Evolutionary conservation across 2,888 invertebrate genomes (phyloP).

Genomic region (Psylliodes chrysocephalus): DNA sequence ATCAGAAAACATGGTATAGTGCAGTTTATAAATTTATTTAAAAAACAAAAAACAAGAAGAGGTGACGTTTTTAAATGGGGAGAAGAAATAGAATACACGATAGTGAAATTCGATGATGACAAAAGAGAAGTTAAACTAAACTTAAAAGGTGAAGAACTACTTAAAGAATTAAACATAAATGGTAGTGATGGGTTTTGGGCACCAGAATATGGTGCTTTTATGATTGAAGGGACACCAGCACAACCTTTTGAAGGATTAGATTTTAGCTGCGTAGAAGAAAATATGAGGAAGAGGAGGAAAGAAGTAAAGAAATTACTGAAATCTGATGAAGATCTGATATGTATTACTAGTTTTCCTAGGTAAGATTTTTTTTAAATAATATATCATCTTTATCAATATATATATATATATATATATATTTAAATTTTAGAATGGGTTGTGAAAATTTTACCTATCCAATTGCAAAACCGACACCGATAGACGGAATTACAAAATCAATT

Average conservation of each 20-base stretch:
- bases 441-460: slow-evolving; percentile 87
- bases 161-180: slow-evolving; percentile 74
- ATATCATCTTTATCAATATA: no score
- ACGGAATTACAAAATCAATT: slow-evolving; percentile 82
- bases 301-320: slow-evolving; percentile 82
- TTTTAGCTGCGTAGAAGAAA: slow-evolving; percentile 97
- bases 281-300: slow-evolving; percentile 90
- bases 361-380: slow-evolving; percentile 57
- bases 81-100: slow-evolving; percentile 96
- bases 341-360: slow-evolving; percentile 94
- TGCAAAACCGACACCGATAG: slow-evolving; percentile 74
- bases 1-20: slow-evolving; percentile 93
- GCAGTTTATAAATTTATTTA: slow-evolving; percentile 95
- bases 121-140: slow-evolving; percentile 81
- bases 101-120: slow-evolving; percentile 85
- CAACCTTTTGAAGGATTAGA: slow-evolving; percentile 96
- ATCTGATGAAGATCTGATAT: slow-evolving; percentile 85
- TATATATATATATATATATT: no score
- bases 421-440: slow-evolving; percentile 85
- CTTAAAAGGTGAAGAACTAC: slow-evolving; percentile 82
- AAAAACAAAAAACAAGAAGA: slow-evolving; percentile 85
- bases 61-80: slow-evolving; percentile 98
- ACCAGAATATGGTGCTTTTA: slow-evolving; percentile 97
- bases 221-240: slow-evolving; percentile 99
- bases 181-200: slow-evolving; percentile 76